Base-by-base conservation (phyloP, 2,797 vertebrate species). In the Onychomys torridus region DNA sequence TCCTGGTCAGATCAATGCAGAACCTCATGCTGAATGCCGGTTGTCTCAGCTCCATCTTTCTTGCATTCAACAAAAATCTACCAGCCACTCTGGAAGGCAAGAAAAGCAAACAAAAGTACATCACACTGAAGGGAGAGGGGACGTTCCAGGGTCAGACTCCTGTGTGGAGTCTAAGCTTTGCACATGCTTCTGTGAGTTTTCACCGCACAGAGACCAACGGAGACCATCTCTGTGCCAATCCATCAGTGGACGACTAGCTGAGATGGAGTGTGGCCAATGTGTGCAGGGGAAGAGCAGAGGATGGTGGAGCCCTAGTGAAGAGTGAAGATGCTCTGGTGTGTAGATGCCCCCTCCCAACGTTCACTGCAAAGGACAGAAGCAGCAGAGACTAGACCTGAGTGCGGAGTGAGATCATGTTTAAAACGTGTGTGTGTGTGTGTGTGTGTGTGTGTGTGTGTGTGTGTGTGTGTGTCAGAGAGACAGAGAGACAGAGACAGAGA, bases 171-270 rank as follows among this genome's bases (percentile, higher is more conserved):
- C 73, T n/a, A 71, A 46, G 43, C 21, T 79, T 37, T 59, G 2
- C 69, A 4, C 7, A 14, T 34, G 34, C 59, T 63, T 91, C 37
- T 76, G 2, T 27, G 92, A n/a, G 73, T 82, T 76, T 87, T 96
- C 55, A 78, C 12, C 61, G 73, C 71, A 76, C 6, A n/a, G 21
- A 2, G 25, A 2, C 32, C 23, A 34, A 7, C 2, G 13, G 34
- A 86, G 93, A 79, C 13, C 46, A 52, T 43, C 37, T 95, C 49
- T 88, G 93, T 69, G 25, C 86, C 63, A 46, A 63, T 65, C n/a
- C n/a, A n/a, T n/a, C 55, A 79, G 14, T 16, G 76, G 57, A 25
- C 63, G 14, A n/a, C 32, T 55, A 49, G 34, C 73, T 93, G 63
- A 78, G 79, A 49, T 52, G 52, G 84, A 63, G 59, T 34, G 29